Evolutionary conservation across 2,888 invertebrate genomes (phyloP).

Genomic region (Tinea pellionella): DNA sequence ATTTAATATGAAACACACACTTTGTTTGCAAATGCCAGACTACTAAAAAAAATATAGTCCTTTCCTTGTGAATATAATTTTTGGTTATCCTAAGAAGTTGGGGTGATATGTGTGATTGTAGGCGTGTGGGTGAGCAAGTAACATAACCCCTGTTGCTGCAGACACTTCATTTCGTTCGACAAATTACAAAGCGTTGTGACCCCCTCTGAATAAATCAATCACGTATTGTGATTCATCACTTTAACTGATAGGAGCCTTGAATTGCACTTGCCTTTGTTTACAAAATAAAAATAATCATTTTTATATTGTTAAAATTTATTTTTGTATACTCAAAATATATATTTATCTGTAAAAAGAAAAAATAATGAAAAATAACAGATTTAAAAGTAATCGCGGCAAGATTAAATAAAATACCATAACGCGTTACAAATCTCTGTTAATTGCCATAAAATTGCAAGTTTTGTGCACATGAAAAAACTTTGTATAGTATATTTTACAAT

Average conservation of each 20-base stretch:
- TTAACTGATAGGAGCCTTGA: background rate
- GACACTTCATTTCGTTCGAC: conserved; percentile 12
- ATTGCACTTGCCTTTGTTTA: conserved; percentile 10
- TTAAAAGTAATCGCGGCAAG: background rate
- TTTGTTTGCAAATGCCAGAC: no score
- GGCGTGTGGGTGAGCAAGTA: background rate
- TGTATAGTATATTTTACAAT: background rate
- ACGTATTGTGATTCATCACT: conserved; percentile 12
- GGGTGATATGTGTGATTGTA: background rate
- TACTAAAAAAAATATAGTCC: no score
- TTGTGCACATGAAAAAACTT: background rate
- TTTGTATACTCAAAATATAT: no score
- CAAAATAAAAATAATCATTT: no score
- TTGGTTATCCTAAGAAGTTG: background rate
- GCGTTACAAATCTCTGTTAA: conserved; percentile 3
- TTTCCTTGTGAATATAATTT: background rate
- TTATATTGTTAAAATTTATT: no score
- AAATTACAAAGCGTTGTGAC: conserved; percentile 1
- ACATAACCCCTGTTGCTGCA: conserved; percentile 3
- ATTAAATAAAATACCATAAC: background rate
- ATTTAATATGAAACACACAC: no score
- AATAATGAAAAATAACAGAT: background rate
- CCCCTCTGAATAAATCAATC: conserved; percentile 14
- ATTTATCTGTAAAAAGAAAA: background rate
- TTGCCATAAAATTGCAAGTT: background rate